These are phyloP conservation scores for Drosophila seguyi DNA, from an alignment of 1,140 invertebrate species.

Conservation along the genomic window DNA sequence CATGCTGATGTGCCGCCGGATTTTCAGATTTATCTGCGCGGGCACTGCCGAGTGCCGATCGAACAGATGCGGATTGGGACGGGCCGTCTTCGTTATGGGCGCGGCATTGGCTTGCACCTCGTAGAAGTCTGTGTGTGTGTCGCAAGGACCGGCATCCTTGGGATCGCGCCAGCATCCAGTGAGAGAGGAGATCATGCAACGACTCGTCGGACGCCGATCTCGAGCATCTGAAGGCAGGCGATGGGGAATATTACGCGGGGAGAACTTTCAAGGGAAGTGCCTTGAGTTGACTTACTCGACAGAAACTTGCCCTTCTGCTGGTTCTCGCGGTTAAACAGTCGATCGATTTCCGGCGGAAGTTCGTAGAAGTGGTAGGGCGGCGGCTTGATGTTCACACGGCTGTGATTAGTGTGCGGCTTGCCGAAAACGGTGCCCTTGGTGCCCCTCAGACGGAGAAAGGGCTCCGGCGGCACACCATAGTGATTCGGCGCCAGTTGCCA, in stretches of 20 bases:
- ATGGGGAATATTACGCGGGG: background rate
- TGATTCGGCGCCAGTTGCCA: slow-evolving; percentile 73
- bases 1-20: slow-evolving; percentile 59
- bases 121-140: slow-evolving; percentile 35
- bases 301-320: slow-evolving; percentile 69
- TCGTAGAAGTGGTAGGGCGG: slow-evolving; percentile 63
- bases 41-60: slow-evolving; percentile 56
- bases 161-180: slow-evolving; percentile 62
- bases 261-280: background rate
- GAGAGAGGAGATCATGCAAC: slow-evolving; percentile 51
- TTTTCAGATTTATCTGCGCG: background rate
- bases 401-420: slow-evolving; percentile 48
- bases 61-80: slow-evolving; percentile 71
- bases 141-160: slow-evolving; percentile 57
- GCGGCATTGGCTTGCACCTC: slow-evolving; percentile 19
- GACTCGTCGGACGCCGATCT: slow-evolving; percentile 47
- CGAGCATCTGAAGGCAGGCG: slow-evolving; percentile 63
- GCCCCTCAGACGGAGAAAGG: slow-evolving; percentile 46
- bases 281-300: slow-evolving; percentile 54
- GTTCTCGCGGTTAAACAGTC: slow-evolving; percentile 51
- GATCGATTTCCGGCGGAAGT: slow-evolving; percentile 45
- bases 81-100: slow-evolving; percentile 4
- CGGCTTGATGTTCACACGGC: slow-evolving; percentile 47
- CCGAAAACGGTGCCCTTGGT: slow-evolving; percentile 61
- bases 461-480: slow-evolving; percentile 54